Conservation (phyloP, 2,888 invertebrate genomes). For the Latheticus oryzae region DNA sequence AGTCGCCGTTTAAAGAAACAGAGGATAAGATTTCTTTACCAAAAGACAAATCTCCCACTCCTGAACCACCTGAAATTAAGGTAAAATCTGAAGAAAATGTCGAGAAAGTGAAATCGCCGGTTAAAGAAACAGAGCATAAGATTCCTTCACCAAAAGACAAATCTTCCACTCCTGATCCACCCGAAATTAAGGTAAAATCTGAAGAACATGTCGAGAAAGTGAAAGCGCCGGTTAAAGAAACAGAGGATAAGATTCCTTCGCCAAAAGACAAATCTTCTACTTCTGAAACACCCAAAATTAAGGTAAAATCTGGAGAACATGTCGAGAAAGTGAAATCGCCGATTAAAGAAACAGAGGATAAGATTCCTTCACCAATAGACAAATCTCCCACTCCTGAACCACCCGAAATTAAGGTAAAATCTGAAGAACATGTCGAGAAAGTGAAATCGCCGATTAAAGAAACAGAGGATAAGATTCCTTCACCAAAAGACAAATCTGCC, state of each 20-base stretch:
- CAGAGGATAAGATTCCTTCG: background rate
- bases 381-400: slow-evolving; percentile 10
- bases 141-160: background rate
- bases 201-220: background rate
- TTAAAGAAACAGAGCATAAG: slow-evolving; percentile 1
- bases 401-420: background rate
- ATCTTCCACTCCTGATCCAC: background rate
- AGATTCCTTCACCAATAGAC: slow-evolving; percentile 11
- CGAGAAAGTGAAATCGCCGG: background rate
- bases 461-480: slow-evolving; percentile 5
- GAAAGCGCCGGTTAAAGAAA: background rate
- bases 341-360: background rate
- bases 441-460: slow-evolving; percentile 11
- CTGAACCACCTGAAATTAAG: background rate
- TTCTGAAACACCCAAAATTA: background rate
- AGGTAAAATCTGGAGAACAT: background rate
- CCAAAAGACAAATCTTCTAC: slow-evolving; percentile 13
- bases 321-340: background rate
- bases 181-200: background rate
- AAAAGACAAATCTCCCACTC: slow-evolving; percentile 4
- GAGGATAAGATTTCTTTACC: background rate
- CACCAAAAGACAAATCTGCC: too few species aligned
- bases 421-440: background rate
- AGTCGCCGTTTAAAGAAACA: background rate
- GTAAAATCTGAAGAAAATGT: slow-evolving; percentile 24